phyloP scores from a whole-genome alignment of 1,140 invertebrate genomes.

The Andrena cerasifolii region DNA sequence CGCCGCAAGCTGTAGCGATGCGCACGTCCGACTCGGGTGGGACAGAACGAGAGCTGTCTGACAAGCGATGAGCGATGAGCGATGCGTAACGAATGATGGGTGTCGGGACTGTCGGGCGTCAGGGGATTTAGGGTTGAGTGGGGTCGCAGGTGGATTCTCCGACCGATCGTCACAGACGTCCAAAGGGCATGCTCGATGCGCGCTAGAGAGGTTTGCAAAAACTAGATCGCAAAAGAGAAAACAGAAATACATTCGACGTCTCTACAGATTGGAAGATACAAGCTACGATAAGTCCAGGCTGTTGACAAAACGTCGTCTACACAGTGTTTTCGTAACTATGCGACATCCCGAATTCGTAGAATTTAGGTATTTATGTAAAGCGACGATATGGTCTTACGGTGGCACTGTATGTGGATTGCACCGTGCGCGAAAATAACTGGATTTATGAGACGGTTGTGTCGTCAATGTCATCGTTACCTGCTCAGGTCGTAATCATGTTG shows the following conservation, averaged over 20 bases:
- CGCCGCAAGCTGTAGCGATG: not conserved
- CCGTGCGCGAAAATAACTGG: too few species aligned
- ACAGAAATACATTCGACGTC: not conserved
- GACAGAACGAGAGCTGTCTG: not conserved
- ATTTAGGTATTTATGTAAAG: too few species aligned
- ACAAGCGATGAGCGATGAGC: too few species aligned
- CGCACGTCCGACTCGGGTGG: not conserved
- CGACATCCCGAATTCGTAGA: slow-evolving; percentile 7
- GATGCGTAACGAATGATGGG: too few species aligned
- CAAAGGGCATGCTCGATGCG: slow-evolving; percentile 13
- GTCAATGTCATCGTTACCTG: too few species aligned
- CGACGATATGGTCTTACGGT: too few species aligned
- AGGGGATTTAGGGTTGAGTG: too few species aligned
- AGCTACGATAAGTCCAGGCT: not conserved
- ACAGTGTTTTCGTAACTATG: not conserved
- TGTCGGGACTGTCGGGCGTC: too few species aligned
- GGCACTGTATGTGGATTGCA: too few species aligned
- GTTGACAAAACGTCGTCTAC: not conserved
- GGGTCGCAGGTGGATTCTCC: too few species aligned
- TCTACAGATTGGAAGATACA: slow-evolving; percentile 4
- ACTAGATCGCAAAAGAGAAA: not conserved
- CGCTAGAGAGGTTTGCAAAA: not conserved
- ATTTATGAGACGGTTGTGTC: too few species aligned
- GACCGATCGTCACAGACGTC: not conserved
- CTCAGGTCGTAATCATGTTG: too few species aligned